Percentiles rank a stretch among this genome's conserved stretches.
Evolutionary conservation across 2,113 vertebrate species (phyloP).

Genomic region (Sturnus vulgaris): DNA sequence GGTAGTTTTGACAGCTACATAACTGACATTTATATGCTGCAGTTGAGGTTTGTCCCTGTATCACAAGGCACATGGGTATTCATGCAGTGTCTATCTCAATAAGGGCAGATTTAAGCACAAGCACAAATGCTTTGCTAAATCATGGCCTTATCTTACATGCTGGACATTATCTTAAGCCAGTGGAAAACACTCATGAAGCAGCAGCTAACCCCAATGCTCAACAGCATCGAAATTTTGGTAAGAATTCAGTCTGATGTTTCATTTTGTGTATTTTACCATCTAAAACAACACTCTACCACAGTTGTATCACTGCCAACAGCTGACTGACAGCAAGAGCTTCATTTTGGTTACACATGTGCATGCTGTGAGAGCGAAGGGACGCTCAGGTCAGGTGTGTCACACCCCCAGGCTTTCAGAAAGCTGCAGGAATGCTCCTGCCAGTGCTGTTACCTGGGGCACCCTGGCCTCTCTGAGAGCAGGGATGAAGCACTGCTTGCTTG

Average conservation of each 20-base stretch:
- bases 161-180: not conserved
- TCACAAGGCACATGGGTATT: not conserved
- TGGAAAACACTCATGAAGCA: not conserved
- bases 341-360: accelerated
- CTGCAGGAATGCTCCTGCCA: not conserved
- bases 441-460: not conserved
- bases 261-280: not conserved
- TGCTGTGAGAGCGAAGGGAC: not conserved
- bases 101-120: not conserved
- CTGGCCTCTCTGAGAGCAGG: not conserved
- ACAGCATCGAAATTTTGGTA: not conserved
- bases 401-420: not conserved
- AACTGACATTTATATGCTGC: not conserved
- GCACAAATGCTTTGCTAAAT: constrained; percentile 6
- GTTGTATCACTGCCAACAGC: not conserved
- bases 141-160: not conserved
- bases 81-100: not conserved
- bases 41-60: not conserved
- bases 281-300: not conserved
- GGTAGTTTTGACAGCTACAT: not conserved
- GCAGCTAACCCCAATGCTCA: not conserved
- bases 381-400: not conserved
- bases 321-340: not conserved
- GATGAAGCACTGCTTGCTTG: not conserved
- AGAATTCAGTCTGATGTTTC: not conserved